phyloP scores from a whole-genome alignment of 2,797 vertebrate species.

The Hybognathus amarus region DNA sequence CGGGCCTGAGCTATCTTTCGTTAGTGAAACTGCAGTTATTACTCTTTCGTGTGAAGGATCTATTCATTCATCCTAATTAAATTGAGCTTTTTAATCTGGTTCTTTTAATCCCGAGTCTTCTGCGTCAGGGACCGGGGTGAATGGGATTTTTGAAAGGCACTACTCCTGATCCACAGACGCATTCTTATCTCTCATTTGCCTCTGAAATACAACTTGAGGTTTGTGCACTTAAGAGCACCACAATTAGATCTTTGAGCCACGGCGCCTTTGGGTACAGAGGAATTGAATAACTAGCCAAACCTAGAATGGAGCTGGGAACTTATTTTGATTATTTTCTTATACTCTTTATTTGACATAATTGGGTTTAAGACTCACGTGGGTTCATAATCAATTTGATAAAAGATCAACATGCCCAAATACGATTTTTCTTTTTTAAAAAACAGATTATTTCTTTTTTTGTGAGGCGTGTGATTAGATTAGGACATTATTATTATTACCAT shows the following conservation, averaged over 20 bases:
- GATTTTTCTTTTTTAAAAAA: slow-evolving; percentile 31
- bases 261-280: slow-evolving; percentile 52
- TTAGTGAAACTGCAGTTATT: slow-evolving; percentile 83
- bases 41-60: slow-evolving; percentile 82
- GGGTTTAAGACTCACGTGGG: slow-evolving; percentile 12
- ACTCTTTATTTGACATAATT: slow-evolving; percentile 17
- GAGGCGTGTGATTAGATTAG: slow-evolving; percentile 45
- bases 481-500: slow-evolving; percentile 37
- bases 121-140: slow-evolving; percentile 80
- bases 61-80: slow-evolving; percentile 85
- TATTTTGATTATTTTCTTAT: neutral
- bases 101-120: slow-evolving; percentile 84
- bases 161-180: slow-evolving; percentile 80
- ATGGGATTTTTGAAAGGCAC: slow-evolving; percentile 84
- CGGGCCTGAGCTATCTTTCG: slow-evolving; percentile 76
- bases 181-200: slow-evolving; percentile 77
- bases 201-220: slow-evolving; percentile 81
- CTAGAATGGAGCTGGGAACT: neutral
- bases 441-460: slow-evolving; percentile 34
- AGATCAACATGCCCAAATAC: slow-evolving; percentile 37
- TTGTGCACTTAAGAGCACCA: slow-evolving; percentile 75
- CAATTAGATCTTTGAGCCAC: slow-evolving; percentile 70
- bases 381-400: slow-evolving; percentile 17
- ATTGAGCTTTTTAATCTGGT: slow-evolving; percentile 85
- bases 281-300: slow-evolving; percentile 61